Evolutionary conservation across 2,113 vertebrate species (phyloP), one percentile per base, ranked within the genome.

Genomic region (Fukomys damarensis): DNA sequence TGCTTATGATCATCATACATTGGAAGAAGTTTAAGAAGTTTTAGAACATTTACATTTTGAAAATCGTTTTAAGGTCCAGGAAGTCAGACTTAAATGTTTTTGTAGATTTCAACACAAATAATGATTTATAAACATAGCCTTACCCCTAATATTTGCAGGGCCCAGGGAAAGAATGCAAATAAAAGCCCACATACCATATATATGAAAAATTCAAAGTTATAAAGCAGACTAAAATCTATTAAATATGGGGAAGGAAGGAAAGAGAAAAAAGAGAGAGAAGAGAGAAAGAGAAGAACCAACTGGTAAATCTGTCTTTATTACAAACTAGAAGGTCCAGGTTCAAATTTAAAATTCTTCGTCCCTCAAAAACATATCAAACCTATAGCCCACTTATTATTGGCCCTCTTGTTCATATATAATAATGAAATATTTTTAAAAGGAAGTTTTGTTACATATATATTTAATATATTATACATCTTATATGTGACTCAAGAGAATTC

Each of bases 21-120:
- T 12, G 43, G 41, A 88, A 35, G 74, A 89, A 38, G n/a, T 66
- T 65, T 41, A 61, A 77, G 20, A 56, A 26, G 26, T 35, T 35
- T 79, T 68, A 58, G 61, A 74, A 32, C 16, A 46, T 76, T 89
- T 91, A 70, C 49, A 94, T 89, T 74, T 81, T 30, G 26, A 52
- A 80, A 89, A 76, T 79, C 49, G 58, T 76, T 76, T 89, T 76
- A 84, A 86, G 16, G 11, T 38, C 35, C 26, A 19, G 52, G 30
- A 86, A 93, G 30, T 84, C 83, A 80, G n/a, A 80, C 49, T 87
- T 89, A 82, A 63, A 94, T 61, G 83, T 94, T 43, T 90, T 87
- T 87, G 13, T 49, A 32, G 56, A 38, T 61, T 90, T 91, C 49
- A 86, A 96, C 35, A 76, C 49, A 95, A 86, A 63, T 72, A 11